Evolutionary conservation across 2,888 invertebrate species (phyloP), one percentile per base, ranked within the genome.

Genomic region (Adelphocoris suturalis): DNA sequence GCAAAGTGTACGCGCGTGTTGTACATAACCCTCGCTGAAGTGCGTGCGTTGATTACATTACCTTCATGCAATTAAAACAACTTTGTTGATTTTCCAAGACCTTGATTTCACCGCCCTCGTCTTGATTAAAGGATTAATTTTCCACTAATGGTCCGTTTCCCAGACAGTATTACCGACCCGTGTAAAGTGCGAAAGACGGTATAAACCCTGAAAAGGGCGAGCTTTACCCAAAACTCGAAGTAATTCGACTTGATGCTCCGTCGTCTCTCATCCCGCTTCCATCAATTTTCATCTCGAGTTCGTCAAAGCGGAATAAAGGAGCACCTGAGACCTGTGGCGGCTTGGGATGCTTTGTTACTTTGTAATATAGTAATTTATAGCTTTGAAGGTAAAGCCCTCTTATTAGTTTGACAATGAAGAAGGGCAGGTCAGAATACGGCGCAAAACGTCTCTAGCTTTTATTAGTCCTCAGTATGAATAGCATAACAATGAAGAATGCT

Each of bases 201-300:
- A 23, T 68, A 11, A n/a, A 68, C 19, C 68, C 23, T 68, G 68
- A 68, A 68, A 68, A 68, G 68, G 61, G n/a, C 27, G n/a, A 68
- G 68, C 68, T 68, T 68, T 68, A 68, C 5, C 23, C 68, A 68
- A 68, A 68, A 68, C 68, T 68, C 68, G 13, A 68, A 68, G 68
- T 68, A 68, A 68, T 68, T 68, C 68, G 68, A 68, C 68, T 19
- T 68, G 68, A 68, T 23, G 68, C 68, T 23, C 27, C 19, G 11
- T 19, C 27, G 11, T 27, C 68, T 19, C 68, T 68, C 68, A 68
- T 12, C 68, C 27, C 68, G 68, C 68, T 23, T 68, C 68, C 68
- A 68, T 68, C 68, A 68, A 68, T 68, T 68, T 68, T 68, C 68
- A 68, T 68, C 68, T 68, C 68, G 23, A 68, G 68, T 68, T 68